A percentile compares a stretch with the other conserved stretches of the same genome.
phyloP scores from a whole-genome alignment of 1,140 invertebrate species.

The Acromyrmex echinatior region DNA sequence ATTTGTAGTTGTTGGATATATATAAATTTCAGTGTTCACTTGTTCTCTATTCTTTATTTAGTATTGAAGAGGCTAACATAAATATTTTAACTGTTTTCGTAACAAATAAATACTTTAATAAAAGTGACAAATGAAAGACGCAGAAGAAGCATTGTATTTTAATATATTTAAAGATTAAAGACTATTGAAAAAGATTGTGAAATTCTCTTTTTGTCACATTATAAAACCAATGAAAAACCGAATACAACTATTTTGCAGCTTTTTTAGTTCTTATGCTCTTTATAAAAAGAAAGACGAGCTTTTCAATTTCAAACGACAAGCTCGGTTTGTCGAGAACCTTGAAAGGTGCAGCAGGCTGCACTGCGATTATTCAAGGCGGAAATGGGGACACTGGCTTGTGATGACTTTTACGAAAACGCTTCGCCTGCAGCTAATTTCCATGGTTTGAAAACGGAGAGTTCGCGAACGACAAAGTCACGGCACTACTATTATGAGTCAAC shows the following conservation, averaged over 20 bases:
- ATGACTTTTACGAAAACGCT: slow-evolving; percentile 54
- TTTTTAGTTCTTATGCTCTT: neutral
- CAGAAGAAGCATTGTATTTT: neutral
- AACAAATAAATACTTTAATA: neutral
- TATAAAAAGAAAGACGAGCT: slow-evolving; percentile 26
- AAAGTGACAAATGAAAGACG: neutral
- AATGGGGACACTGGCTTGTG: slow-evolving; percentile 55
- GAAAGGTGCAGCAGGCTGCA: slow-evolving; percentile 11
- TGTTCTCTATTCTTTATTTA: neutral
- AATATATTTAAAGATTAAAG: neutral
- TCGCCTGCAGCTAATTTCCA: slow-evolving; percentile 53
- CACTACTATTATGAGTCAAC: slow-evolving; percentile 49
- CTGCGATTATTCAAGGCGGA: slow-evolving; percentile 59
- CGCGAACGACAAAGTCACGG: slow-evolving; percentile 36
- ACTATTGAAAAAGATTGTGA: slow-evolving; percentile 8
- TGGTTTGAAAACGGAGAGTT: slow-evolving; percentile 40
- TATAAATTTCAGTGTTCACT: neutral
- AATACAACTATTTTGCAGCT: slow-evolving; percentile 16
- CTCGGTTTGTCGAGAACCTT: slow-evolving; percentile 36
- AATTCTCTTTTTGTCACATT: neutral
- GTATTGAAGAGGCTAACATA: neutral
- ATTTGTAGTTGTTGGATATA: neutral
- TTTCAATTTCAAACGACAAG: slow-evolving; percentile 56
- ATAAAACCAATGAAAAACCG: slow-evolving; percentile 14
- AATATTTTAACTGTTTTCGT: neutral